Evolutionary conservation across 2,797 vertebrate species (phyloP).

Genomic region (Emys orbicularis): DNA sequence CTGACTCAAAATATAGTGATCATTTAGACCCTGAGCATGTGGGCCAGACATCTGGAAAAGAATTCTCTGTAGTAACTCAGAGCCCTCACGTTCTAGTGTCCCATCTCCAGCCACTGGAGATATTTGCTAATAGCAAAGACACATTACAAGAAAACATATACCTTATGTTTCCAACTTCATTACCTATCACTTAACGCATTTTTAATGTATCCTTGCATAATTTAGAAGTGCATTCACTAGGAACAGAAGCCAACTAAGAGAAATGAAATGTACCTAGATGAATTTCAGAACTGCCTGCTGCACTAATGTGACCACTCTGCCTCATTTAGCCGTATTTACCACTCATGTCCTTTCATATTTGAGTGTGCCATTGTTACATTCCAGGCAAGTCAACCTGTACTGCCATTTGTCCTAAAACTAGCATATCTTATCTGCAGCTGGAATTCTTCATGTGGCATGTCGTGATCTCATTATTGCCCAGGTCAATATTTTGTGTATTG

Average conservation of each 20-base stretch:
- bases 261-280: not conserved
- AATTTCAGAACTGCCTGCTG: not conserved
- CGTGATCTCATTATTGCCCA: not conserved
- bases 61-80: not conserved
- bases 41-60: not conserved
- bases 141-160: not conserved
- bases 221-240: not conserved
- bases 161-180: not conserved
- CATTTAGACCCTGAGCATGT: not conserved
- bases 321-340: not conserved
- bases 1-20: not conserved
- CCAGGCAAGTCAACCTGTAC: not conserved
- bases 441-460: not conserved
- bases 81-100: not conserved
- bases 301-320: not conserved
- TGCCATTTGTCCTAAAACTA: not conserved
- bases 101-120: not conserved
- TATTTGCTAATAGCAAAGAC: not conserved
- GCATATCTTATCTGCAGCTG: not conserved
- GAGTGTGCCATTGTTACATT: not conserved
- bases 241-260: not conserved
- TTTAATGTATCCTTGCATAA: not conserved
- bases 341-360: not conserved
- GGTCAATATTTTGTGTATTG: not conserved
- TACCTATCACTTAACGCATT: not conserved